Base-by-base conservation (phyloP, 2,797 vertebrate genomes). In the Megalops cyprinoides region DNA sequence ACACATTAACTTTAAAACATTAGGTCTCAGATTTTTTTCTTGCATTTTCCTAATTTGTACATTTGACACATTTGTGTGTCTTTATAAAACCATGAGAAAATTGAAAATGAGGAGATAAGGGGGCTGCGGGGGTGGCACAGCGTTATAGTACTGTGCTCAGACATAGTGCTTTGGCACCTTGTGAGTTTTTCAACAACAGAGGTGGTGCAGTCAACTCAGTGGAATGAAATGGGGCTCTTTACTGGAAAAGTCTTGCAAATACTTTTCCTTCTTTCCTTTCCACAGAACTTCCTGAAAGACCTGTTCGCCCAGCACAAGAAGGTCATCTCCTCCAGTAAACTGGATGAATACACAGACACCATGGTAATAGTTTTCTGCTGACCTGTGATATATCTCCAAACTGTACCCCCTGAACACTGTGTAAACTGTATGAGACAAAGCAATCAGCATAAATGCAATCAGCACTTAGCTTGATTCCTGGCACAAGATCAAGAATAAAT, bases 271-370 rank as follows among this genome's bases (percentile, higher is more conserved):
- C 10, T 48, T 77, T 56, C 81, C 83, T 34, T 84, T 49, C 65
- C 18, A 25, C 49, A 99, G 98, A 92, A 93, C 88, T 99, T 99
- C 87, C 91, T 99, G 82, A 92, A 94, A 85, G 97, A 99, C 84
- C 94, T 99, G 85, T 96, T 99, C 84, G 56, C 87, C 69, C 94
- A 95, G 81, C 96, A 98, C 81, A 85, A 93, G 58, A 98, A 94
- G 89, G 83, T 81, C 0, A 89, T 98, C 77, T 71, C 96, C 7
- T 87, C 94, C 39, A 91, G 85, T 37, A 98, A 97, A 77, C 90
- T 99, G 92, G 95, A 96, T 55, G 96, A 98, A 77, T 99, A 99
- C 82, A 97, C 97, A 0, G 95, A 96, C 80, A 87, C 95, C 53
- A 98, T 99, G 97, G 98, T 98, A 93, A 89, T 85, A 14, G 25